Evolutionary conservation across 2,888 invertebrate genomes (phyloP).

Genomic region (Cerceris rybyensis): DNA sequence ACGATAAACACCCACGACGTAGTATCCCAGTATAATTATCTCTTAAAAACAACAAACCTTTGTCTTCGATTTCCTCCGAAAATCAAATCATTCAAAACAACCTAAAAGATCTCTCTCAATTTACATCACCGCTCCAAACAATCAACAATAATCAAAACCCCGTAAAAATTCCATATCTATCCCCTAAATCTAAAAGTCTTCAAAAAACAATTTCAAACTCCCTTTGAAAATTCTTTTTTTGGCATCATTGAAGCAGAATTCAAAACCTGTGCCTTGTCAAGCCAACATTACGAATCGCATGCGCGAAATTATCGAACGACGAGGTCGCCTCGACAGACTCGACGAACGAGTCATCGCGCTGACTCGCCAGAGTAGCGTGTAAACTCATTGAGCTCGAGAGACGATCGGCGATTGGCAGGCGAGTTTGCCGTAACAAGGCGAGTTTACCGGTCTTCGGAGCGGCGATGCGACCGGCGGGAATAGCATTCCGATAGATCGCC

Average conservation of each 20-base stretch:
- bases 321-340: constrained; percentile 3
- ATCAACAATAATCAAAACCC: too few species aligned
- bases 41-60: neutral
- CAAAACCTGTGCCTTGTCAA: constrained; percentile 41
- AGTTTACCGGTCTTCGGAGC: too few species aligned
- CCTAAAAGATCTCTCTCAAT: too few species aligned
- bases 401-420: neutral
- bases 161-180: too few species aligned
- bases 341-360: constrained; percentile 13
- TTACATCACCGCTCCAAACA: too few species aligned
- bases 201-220: too few species aligned
- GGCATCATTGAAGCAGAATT: constrained; percentile 5
- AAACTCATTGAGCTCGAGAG: constrained; percentile 10
- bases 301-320: constrained; percentile 71
- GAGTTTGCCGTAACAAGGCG: neutral
- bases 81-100: too few species aligned
- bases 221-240: neutral
- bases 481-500: too few species aligned
- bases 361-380: constrained; percentile 15
- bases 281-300: constrained; percentile 57
- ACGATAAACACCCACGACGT: constrained; percentile 40
- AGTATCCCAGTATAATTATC: neutral
- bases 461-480: too few species aligned
- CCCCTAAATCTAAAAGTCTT: too few species aligned
- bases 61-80: neutral